A percentile compares a stretch with the other conserved stretches of the same genome.
Conservation (phyloP, 2,113 vertebrate species). For the Catharus minimus region DNA sequence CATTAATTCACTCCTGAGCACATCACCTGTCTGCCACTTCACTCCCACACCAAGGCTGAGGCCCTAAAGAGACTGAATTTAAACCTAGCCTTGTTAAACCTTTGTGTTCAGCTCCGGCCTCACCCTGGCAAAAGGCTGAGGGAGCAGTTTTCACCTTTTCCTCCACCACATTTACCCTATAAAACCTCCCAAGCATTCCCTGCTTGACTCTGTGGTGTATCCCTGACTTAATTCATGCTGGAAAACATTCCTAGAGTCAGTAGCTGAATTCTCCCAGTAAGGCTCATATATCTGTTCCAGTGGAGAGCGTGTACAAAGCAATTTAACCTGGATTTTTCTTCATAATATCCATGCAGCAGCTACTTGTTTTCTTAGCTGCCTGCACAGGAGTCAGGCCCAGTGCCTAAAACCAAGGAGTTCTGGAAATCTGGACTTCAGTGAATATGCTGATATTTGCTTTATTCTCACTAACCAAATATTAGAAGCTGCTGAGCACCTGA, state of each 20-base stretch:
- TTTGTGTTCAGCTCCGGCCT: not conserved
- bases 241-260: not conserved
- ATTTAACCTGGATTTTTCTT: not conserved
- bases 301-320: fast-evolving
- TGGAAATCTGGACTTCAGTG: not conserved
- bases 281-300: not conserved
- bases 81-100: not conserved
- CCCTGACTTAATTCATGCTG: not conserved
- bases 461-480: not conserved
- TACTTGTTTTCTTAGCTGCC: not conserved
- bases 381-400: not conserved
- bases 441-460: not conserved
- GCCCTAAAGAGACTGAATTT: not conserved
- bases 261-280: not conserved
- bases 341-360: no score
- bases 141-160: not conserved
- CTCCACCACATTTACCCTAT: not conserved
- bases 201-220: not conserved
- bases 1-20: not conserved
- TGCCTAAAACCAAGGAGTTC: not conserved
- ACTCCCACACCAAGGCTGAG: not conserved
- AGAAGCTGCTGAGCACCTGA: not conserved
- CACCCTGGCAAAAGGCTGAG: not conserved
- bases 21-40: not conserved
- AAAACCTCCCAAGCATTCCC: not conserved